Percentiles rank a stretch among this genome's conserved stretches.
Evolutionary conservation across 2,113 vertebrate genomes (phyloP).

Genomic region (Ploceus nigricollis): DNA sequence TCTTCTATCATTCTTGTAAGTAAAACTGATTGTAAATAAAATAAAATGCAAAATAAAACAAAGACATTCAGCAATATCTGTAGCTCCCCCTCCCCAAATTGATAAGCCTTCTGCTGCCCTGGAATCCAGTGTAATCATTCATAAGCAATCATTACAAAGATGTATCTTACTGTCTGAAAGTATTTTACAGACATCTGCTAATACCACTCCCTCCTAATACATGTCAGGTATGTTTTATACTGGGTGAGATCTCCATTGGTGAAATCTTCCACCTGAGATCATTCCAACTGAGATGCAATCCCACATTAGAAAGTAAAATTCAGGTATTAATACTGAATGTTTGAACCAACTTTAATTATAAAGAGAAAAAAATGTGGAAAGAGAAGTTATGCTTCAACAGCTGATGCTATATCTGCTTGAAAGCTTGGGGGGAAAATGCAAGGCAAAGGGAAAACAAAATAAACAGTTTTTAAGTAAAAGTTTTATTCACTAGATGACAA

Average conservation of each 20-base stretch:
- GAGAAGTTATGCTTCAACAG: not conserved
- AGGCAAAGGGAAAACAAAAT: not conserved
- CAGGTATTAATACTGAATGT: not conserved
- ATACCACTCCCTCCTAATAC: not conserved
- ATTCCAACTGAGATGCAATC: not conserved
- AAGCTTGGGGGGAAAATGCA: not conserved
- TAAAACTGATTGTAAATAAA: not conserved
- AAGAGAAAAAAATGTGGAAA: not conserved
- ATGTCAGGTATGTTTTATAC: not conserved
- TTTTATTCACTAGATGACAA: not conserved
- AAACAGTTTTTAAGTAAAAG: not conserved
- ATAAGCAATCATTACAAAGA: not conserved
- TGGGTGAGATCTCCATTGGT: not conserved
- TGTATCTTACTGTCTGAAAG: not conserved
- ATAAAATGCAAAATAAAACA: not conserved
- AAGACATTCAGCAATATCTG: not conserved
- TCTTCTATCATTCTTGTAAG: not conserved
- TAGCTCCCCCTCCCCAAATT: accelerated
- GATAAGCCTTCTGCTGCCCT: not conserved
- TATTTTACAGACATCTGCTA: not conserved
- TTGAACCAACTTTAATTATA: not conserved
- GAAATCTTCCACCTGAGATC: not conserved
- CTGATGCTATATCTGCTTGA: not conserved
- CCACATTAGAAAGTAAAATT: not conserved
- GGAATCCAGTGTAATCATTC: not conserved